Base-by-base conservation (phyloP, 2,888 invertebrate species). In the Zhengitettix transpicula region DNA sequence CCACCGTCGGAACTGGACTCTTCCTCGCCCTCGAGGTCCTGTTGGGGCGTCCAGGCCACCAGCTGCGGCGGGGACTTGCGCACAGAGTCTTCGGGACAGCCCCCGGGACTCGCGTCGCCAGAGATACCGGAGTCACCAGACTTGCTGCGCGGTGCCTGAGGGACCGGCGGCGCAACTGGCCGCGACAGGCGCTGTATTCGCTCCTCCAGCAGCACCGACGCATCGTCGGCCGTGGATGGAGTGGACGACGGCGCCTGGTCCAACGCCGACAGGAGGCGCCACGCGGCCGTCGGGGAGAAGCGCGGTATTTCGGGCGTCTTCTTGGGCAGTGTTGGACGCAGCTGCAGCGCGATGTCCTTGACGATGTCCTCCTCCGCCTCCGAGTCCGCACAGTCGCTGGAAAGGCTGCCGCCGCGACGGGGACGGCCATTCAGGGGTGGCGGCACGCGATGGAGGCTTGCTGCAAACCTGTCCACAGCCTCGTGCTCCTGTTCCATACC, bases 51-150 rank as follows among this genome's bases (percentile, higher is more conserved):
- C 91, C 90, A 91, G 0, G 83, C 76, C 53, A 65, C 66, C 65
- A 53, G 59, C 60, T 58, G 47, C 59, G 61, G 40, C 54, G 53
- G 58, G 40, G 44, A 52, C 14, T 42, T 56, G 52, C 57, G 62
- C 51, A 52, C 61, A 56, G 16, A 14, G 11, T 10, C 55, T 14
- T 8, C 40, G 14, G 11, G 40, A 12, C 14, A 28, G 14, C 14
- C 14, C 40, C 14, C 55, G 5, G 55, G 28, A 14, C 40, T 40
- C 40, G 55, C 83, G 69, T 89, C 89, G 0, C 87, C 89, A 0
- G 88, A 89, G 66, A 89, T 89, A 0, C 89, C 89, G 0, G 88
- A 89, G 72, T 90, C 89, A 0, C 87, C 89, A 1, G 87, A 88
- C 70, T 88, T 87, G 68, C 88, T 88, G 63, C 82, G 78, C 58